Percentiles rank a stretch among this genome's conserved stretches.
These are phyloP conservation scores for Bothrops alternatus DNA, from an alignment of 2,797 vertebrate genomes.

Conservation along the genomic window DNA sequence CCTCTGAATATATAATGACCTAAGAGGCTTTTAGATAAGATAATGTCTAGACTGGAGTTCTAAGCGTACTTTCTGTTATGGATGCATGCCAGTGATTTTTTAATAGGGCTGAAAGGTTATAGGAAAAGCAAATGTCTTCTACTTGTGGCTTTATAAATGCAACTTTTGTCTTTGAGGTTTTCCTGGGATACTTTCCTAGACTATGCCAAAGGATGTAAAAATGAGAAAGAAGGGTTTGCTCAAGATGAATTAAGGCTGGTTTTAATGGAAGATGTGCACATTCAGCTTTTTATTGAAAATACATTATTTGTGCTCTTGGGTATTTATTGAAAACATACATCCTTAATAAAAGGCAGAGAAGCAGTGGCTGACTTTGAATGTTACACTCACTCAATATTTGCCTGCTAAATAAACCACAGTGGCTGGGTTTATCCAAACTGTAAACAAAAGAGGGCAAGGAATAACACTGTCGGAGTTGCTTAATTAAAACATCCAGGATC, in stretches of 20 bases:
- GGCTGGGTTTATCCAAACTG: background rate
- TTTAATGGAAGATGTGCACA: background rate
- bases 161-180: constrained; percentile 4
- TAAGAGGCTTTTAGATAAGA: constrained; percentile 38
- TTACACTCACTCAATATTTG: background rate
- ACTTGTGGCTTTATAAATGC: background rate
- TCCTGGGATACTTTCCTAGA: background rate
- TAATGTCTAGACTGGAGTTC: constrained; percentile 34
- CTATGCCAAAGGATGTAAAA: background rate
- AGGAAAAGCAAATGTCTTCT: constrained; percentile 11
- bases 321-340: background rate
- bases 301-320: background rate
- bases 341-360: background rate
- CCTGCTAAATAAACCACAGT: background rate
- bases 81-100: constrained; percentile 30
- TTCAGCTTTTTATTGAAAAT: background rate
- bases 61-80: constrained; percentile 33
- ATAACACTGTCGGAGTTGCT: background rate
- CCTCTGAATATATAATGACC: constrained; percentile 9
- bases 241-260: background rate
- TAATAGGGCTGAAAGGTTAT: constrained; percentile 26
- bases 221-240: background rate
- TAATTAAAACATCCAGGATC: background rate
- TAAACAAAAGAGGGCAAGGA: background rate
- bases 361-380: background rate